These are phyloP conservation scores for Morphnarchus princeps DNA, from an alignment of 2,113 vertebrate genomes.

Conservation along the genomic window DNA sequence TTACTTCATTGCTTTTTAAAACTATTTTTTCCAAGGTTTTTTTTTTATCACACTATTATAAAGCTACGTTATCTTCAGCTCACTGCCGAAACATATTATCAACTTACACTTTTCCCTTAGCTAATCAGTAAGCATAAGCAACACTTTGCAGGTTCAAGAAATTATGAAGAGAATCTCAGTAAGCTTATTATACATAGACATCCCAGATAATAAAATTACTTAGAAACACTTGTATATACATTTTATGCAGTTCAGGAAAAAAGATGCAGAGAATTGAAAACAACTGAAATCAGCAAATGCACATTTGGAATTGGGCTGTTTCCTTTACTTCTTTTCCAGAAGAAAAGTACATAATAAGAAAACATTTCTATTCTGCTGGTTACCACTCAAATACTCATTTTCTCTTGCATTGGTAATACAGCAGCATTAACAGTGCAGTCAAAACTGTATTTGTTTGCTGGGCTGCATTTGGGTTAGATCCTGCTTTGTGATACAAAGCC, in stretches of 20 bases:
- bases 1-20: neutral
- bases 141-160: neutral
- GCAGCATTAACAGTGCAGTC: neutral
- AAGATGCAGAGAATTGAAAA: neutral
- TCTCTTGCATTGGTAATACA: neutral
- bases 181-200: conserved; percentile 22
- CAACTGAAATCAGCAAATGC: neutral
- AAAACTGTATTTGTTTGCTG: neutral
- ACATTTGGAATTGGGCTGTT: neutral
- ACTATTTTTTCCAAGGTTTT: neutral
- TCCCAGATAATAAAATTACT: neutral
- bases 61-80: neutral
- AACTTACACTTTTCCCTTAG: neutral
- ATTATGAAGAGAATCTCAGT: neutral
- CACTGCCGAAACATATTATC: neutral
- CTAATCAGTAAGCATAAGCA: neutral
- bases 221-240: neutral
- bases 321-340: neutral
- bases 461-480: neutral
- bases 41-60: neutral
- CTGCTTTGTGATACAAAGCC: neutral
- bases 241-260: neutral
- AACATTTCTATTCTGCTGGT: neutral
- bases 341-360: neutral
- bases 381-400: conserved; percentile 2